Conservation (phyloP, 2,113 vertebrate genomes). For the Apus apus region DNA sequence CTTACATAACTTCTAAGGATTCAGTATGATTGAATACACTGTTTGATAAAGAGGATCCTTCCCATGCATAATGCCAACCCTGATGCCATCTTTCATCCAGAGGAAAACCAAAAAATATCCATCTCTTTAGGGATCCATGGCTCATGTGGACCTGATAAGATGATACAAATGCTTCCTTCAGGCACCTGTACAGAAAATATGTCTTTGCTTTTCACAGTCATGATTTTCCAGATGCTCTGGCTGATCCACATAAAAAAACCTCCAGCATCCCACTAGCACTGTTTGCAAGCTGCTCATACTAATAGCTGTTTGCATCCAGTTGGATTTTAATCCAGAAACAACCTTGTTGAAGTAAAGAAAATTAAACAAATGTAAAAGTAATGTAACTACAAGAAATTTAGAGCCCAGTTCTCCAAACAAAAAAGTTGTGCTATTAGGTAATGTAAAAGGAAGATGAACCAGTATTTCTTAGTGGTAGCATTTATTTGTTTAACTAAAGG, state of each 20-base stretch:
- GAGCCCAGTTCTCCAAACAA: neutral
- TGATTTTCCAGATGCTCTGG: neutral
- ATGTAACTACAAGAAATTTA: neutral
- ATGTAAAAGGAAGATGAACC: neutral
- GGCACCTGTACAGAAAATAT: neutral
- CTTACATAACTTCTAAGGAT: neutral
- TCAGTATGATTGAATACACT: neutral
- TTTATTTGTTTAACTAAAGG: conserved; percentile 48
- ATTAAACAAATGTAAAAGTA: neutral
- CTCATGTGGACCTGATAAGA: neutral
- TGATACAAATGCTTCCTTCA: neutral
- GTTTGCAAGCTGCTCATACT: conserved; percentile 13
- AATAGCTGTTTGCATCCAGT: neutral
- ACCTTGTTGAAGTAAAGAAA: neutral
- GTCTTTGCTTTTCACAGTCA: neutral
- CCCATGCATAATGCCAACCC: neutral
- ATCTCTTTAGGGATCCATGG: neutral
- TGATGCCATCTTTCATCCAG: neutral
- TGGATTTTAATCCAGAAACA: conserved; percentile 26
- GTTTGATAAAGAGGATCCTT: neutral
- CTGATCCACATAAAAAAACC: neutral
- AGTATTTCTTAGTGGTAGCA: neutral
- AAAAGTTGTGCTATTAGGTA: neutral
- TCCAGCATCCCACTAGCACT: neutral
- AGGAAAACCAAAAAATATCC: neutral